Base-by-base conservation (phyloP, 2,113 vertebrate species). In the Pachycephala philippinensis region DNA sequence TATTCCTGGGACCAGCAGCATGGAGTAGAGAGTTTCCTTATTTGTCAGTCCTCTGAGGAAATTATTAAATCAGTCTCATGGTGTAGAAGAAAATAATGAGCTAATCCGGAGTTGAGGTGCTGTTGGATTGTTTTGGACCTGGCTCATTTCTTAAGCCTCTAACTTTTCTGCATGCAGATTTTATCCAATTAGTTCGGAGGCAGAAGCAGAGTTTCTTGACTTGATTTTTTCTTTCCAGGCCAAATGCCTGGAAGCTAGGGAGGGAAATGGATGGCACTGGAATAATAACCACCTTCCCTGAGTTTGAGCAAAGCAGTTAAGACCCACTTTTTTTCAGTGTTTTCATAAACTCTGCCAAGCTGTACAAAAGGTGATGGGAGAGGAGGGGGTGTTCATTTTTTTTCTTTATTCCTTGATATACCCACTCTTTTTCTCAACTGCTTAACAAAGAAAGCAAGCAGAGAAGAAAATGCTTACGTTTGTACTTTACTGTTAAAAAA, bases 221-320 rank as follows among this genome's bases (percentile, higher is more conserved):
- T 96, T 74, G n/a, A 85, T 88, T 89, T 96, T 89, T 94, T 76
- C 82, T 95, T 95, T 90, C 76, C 71, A 93, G 76, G 93, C 96
- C 95, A 96, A 96, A 96, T 96, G 92, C 96, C 95, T 94, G 88
- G 92, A 84, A 93, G 95, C 92, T 89, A 93, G 87, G 92, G 95
- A 95, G 93, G 90, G 80, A 97, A 82, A 57, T 52, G 70, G 76
- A 96, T 94, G 83, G 72, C 45, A 65, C 52, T 84, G 37, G 95
- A 93, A 95, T 95, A 96, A 96, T 93, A 96, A 96, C 56, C 80
- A 90, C 92, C 83, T 94, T 96, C 88, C 47, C 80, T 3, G 1
- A 79, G 70, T 57, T 68, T 84, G 82, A 93, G 95, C 59, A 88
- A 77, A 88, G 78, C 42, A 35, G 54, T 96, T 90, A 94, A 90